These are phyloP conservation scores for Uropsilus gracilis DNA, from an alignment of 2,113 vertebrate genomes.

Conservation along the genomic window DNA sequence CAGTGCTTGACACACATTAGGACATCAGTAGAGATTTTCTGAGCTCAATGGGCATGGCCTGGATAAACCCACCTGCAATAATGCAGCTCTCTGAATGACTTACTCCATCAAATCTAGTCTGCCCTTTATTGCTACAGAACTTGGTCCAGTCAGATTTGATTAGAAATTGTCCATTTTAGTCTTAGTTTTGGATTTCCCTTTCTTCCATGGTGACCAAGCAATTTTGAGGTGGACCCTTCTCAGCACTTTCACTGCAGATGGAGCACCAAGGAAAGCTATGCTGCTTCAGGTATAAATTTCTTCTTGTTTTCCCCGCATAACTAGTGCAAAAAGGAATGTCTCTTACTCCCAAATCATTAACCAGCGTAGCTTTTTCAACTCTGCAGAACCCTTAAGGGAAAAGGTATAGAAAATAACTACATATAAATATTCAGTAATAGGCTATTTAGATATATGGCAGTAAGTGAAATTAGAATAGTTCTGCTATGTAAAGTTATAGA, in stretches of 20 bases:
- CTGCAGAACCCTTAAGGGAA: neutral
- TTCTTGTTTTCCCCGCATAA: neutral
- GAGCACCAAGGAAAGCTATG: neutral
- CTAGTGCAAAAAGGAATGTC: neutral
- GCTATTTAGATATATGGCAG: neutral
- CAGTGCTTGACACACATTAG: neutral
- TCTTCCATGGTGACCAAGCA: neutral
- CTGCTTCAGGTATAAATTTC: neutral
- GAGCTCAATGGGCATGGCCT: neutral
- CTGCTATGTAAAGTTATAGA: conserved; percentile 1
- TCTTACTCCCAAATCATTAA: neutral
- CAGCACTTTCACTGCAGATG: neutral
- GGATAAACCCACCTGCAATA: neutral
- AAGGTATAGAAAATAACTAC: neutral
- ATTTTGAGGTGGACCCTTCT: neutral
- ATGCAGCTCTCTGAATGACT: neutral
- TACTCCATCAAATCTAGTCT: neutral
- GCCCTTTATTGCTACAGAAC: neutral
- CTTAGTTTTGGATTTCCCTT: neutral
- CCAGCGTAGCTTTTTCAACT: neutral
- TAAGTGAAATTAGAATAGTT: conserved; percentile 35
- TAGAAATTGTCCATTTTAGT: neutral
- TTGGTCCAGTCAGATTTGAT: neutral
- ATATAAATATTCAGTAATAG: neutral
- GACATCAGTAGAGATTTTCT: neutral